Conservation (phyloP, 2,888 invertebrate genomes). For the Agrilus cyanescens region DNA sequence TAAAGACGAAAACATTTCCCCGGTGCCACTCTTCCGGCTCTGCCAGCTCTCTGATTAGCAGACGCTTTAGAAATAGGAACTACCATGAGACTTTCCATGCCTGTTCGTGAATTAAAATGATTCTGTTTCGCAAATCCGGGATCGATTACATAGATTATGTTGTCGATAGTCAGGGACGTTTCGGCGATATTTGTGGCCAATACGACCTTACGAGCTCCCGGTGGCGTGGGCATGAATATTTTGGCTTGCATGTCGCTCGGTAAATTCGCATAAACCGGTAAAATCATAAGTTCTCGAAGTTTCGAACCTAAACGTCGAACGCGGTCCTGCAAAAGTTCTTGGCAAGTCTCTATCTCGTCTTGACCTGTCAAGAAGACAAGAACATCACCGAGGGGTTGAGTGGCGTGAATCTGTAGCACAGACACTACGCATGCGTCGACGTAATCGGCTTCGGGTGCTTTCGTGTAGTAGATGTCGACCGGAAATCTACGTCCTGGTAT, state of each 20-base stretch:
- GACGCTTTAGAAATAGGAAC: constrained; percentile 98
- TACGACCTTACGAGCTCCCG: constrained; percentile 91
- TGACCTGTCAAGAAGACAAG: constrained; percentile 93
- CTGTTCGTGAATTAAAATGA: constrained; percentile 93
- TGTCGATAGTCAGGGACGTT: constrained; percentile 97
- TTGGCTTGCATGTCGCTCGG: constrained; percentile 99
- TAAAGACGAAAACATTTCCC: constrained; percentile 98
- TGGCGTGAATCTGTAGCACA: constrained; percentile 94
- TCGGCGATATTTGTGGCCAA: constrained; percentile 98
- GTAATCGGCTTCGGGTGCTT: constrained; percentile 98
- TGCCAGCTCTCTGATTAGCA: constrained; percentile 93
- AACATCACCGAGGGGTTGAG: constrained; percentile 91
- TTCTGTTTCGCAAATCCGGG: constrained; percentile 99
- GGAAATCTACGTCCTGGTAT: constrained; percentile 93
- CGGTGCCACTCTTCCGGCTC: constrained; percentile 91
- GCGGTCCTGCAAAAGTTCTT: constrained; percentile 80
- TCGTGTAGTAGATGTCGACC: constrained; percentile 97
- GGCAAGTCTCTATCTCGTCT: constrained; percentile 83
- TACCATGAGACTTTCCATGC: constrained; percentile 96
- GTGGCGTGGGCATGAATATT: constrained; percentile 96
- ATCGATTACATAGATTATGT: constrained; percentile 97
- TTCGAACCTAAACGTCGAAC: constrained; percentile 86
- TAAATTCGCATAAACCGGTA: constrained; percentile 96
- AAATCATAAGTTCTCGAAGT: constrained; percentile 80
- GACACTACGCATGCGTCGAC: constrained; percentile 97